A percentile compares a stretch with the other conserved stretches of the same genome.
phyloP scores from a whole-genome alignment of 2,797 vertebrate genomes.

The Sandelia bainsii region DNA sequence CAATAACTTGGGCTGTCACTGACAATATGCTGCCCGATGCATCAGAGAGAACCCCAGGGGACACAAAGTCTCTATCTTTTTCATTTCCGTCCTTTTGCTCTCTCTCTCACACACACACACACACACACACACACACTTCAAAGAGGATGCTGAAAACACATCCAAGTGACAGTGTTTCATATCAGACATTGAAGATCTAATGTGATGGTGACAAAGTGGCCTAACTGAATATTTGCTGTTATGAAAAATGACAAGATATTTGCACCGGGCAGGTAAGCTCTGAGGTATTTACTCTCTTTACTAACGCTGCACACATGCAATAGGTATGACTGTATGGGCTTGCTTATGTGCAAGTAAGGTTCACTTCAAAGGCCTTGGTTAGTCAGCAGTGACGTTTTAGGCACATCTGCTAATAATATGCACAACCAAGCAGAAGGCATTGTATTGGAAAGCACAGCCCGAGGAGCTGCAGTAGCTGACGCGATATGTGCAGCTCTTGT shows the following conservation, averaged over 20 bases:
- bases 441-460: conserved; percentile 48
- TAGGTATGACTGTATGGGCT: background rate
- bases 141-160: conserved; percentile 24
- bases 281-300: background rate
- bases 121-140: background rate
- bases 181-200: background rate
- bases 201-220: background rate
- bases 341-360: background rate
- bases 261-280: background rate
- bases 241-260: conserved; percentile 8
- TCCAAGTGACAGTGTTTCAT: background rate
- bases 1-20: conserved; percentile 73
- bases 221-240: background rate
- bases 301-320: background rate
- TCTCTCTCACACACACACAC: background rate
- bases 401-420: conserved; percentile 49
- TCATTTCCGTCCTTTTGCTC: background rate
- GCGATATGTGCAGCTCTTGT: conserved; percentile 39
- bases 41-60: conserved; percentile 60
- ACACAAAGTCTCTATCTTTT: conserved; percentile 27
- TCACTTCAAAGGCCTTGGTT: conserved; percentile 17
- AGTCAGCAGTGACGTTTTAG: conserved; percentile 41
- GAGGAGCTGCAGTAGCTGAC: conserved; percentile 51
- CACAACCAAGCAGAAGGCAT: conserved; percentile 51
- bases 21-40: conserved; percentile 66